These are phyloP conservation scores for Euplagia quadripunctaria DNA, from an alignment of 2,888 invertebrate genomes.

Conservation along the genomic window DNA sequence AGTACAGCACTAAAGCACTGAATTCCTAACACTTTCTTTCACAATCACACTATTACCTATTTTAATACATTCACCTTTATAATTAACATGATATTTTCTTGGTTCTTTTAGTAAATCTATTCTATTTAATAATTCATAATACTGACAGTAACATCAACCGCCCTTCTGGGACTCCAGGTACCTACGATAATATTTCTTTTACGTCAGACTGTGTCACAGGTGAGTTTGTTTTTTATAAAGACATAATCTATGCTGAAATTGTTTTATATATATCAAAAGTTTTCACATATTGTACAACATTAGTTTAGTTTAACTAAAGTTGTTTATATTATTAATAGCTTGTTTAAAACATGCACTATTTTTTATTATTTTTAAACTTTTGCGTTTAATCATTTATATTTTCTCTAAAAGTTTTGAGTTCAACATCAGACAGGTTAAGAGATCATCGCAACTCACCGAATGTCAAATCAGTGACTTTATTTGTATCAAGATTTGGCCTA, in stretches of 20 bases:
- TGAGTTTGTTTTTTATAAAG: conserved; percentile 22
- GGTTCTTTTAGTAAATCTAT: conserved; percentile 63
- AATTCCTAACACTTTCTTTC: conserved; percentile 71
- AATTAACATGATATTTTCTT: conserved; percentile 61
- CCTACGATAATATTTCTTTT: conserved; percentile 47
- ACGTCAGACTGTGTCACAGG: conserved; percentile 24
- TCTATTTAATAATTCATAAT: conserved; percentile 45
- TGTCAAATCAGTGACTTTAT: background rate
- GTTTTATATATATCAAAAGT: background rate
- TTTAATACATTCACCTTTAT: conserved; percentile 74
- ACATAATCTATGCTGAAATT: background rate
- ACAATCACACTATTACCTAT: conserved; percentile 67
- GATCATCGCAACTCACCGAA: background rate
- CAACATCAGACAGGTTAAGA: background rate
- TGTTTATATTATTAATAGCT: background rate
- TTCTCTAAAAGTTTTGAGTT: background rate
- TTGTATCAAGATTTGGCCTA: no score
- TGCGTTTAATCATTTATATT: background rate
- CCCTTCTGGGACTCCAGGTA: conserved; percentile 56
- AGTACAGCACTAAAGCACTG: conserved; percentile 73
- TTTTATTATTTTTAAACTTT: background rate
- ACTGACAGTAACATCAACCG: conserved; percentile 57
- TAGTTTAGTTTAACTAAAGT: no score
- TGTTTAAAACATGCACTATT: background rate
- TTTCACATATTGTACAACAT: background rate